Conservation (phyloP, 2,888 invertebrate species). For the Actias luna region DNA sequence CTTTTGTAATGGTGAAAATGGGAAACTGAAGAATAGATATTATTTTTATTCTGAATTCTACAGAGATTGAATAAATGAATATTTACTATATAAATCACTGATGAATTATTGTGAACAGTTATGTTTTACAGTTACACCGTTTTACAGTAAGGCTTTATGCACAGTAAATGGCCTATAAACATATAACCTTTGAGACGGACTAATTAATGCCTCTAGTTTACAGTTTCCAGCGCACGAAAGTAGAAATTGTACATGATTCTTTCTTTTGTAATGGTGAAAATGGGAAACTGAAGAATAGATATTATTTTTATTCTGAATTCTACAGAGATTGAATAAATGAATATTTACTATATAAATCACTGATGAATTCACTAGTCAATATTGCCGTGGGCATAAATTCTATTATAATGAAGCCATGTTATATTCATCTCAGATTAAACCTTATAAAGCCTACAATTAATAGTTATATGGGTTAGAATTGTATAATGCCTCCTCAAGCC, state of each 20-base stretch:
- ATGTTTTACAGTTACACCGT: no score
- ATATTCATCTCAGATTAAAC: not conserved
- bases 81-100: no score
- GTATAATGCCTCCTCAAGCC: conserved; percentile 16
- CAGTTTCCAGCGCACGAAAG: no score
- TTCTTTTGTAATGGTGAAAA: not conserved
- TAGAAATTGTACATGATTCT: not conserved
- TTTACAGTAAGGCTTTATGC: not conserved
- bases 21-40: not conserved
- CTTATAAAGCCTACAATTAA: not conserved
- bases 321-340: not conserved
- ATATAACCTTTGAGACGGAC: no score
- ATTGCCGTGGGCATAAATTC: no score
- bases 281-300: not conserved
- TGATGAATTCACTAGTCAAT: no score
- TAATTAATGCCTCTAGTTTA: no score
- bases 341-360: no score
- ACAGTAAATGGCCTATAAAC: not conserved
- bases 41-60: not conserved
- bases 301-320: not conserved
- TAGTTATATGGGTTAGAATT: conserved; percentile 16
- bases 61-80: not conserved
- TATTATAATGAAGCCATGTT: not conserved
- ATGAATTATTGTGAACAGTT: not conserved
- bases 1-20: not conserved